Evolutionary conservation across 1,140 invertebrate species (phyloP).

Genomic region (Drosophila cardini): DNA sequence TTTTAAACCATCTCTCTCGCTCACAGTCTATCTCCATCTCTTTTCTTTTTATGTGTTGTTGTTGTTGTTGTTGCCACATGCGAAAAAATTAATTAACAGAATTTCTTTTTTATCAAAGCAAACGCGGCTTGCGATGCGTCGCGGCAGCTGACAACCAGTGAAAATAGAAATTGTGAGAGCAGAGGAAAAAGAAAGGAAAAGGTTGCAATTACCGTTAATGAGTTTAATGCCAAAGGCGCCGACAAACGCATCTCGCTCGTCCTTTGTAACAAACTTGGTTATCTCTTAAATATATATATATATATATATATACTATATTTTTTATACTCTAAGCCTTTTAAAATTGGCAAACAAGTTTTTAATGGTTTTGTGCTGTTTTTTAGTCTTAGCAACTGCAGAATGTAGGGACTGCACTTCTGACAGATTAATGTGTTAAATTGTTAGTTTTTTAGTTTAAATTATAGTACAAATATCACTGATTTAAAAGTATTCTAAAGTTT

Average conservation of each 20-base stretch:
- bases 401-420: too few species aligned
- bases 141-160: not conserved
- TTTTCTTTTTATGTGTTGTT: conserved; percentile 13
- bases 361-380: too few species aligned
- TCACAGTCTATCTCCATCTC: too few species aligned
- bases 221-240: conserved; percentile 78
- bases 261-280: conserved; percentile 19
- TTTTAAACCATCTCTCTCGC: conserved; percentile 12
- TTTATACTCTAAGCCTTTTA: too few species aligned
- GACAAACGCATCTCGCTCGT: conserved; percentile 55
- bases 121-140: conserved; percentile 31
- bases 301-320: not conserved
- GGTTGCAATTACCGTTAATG: conserved; percentile 82
- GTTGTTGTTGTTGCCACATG: conserved; percentile 54
- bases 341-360: too few species aligned
- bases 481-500: too few species aligned
- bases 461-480: too few species aligned
- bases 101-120: conserved; percentile 64
- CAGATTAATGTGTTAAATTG: too few species aligned
- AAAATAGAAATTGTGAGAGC: conserved; percentile 16
- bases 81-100: conserved; percentile 82
- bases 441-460: too few species aligned
- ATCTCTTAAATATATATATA: not conserved
- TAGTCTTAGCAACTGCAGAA: too few species aligned
- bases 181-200: conserved; percentile 44